Percentiles rank a stretch among this genome's conserved stretches.
These are phyloP conservation scores for Toxonevra muliebris DNA, from an alignment of 2,888 invertebrate genomes.

Conservation along the genomic window DNA sequence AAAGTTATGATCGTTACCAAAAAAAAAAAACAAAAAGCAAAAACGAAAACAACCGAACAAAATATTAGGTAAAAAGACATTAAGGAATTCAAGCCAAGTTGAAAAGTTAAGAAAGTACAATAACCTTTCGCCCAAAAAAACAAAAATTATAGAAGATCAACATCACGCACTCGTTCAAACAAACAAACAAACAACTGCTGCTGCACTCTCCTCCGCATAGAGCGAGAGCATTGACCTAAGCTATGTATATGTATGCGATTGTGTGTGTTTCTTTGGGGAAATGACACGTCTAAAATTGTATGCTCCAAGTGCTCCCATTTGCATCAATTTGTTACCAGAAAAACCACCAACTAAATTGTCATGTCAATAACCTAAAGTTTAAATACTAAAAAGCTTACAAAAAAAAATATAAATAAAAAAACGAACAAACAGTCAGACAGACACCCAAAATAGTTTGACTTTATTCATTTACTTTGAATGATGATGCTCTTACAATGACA, in stretches of 20 bases:
- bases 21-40: background rate
- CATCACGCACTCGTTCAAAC: too few relatives aligned
- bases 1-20: background rate
- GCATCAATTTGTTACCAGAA: too few relatives aligned
- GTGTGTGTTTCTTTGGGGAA: too few relatives aligned
- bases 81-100: background rate
- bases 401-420: background rate
- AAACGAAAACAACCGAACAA: background rate
- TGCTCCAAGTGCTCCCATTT: too few relatives aligned
- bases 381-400: too few relatives aligned
- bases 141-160: background rate
- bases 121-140: slow-evolving; percentile 13
- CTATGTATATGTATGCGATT: too few relatives aligned
- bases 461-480: background rate
- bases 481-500: background rate
- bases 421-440: background rate
- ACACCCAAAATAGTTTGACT: background rate
- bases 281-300: too few relatives aligned
- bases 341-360: background rate
- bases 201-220: too few relatives aligned
- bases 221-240: too few relatives aligned
- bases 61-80: too few relatives aligned
- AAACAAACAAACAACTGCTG: too few relatives aligned
- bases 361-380: slow-evolving; percentile 21
- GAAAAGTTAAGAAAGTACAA: slow-evolving; percentile 5